These are phyloP conservation scores for Salticus scenicus DNA, from an alignment of 2,888 invertebrate species.

Conservation along the genomic window DNA sequence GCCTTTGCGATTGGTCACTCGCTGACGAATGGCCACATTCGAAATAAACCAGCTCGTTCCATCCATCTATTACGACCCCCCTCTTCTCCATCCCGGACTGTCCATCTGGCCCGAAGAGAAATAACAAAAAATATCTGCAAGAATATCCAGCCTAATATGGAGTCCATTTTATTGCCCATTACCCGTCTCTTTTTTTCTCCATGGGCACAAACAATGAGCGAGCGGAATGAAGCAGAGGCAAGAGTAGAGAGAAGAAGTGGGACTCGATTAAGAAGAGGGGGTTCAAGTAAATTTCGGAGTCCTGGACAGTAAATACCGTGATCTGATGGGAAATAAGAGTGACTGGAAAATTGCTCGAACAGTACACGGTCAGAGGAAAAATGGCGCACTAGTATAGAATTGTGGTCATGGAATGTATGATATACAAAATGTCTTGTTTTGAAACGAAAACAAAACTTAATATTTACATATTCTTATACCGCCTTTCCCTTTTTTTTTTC, in stretches of 20 bases:
- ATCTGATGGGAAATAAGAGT: constrained; percentile 3
- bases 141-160: constrained; percentile 12
- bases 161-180: constrained; percentile 59
- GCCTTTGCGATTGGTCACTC: constrained; percentile 65
- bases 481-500: no score
- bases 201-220: constrained; percentile 12
- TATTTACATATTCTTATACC: no score
- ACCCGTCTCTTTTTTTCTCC: constrained; percentile 24
- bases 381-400: not conserved
- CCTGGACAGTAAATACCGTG: constrained; percentile 17
- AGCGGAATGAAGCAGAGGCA: constrained; percentile 32
- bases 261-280: constrained; percentile 20
- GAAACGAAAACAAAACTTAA: no score
- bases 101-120: constrained; percentile 15
- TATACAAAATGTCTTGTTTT: no score
- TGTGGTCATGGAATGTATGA: no score
- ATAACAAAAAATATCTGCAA: constrained; percentile 19
- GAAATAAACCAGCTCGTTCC: constrained; percentile 62
- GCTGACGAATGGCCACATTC: constrained; percentile 69
- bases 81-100: not conserved
- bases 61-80: constrained; percentile 53
- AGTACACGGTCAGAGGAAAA: not conserved
- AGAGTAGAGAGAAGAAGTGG: constrained; percentile 40
- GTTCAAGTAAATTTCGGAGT: constrained; percentile 11
- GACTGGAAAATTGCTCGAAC: not conserved